Evolutionary conservation across 1,140 invertebrate species (phyloP), one percentile per base, ranked within the genome.

Genomic region (Bombyx mandarina): DNA sequence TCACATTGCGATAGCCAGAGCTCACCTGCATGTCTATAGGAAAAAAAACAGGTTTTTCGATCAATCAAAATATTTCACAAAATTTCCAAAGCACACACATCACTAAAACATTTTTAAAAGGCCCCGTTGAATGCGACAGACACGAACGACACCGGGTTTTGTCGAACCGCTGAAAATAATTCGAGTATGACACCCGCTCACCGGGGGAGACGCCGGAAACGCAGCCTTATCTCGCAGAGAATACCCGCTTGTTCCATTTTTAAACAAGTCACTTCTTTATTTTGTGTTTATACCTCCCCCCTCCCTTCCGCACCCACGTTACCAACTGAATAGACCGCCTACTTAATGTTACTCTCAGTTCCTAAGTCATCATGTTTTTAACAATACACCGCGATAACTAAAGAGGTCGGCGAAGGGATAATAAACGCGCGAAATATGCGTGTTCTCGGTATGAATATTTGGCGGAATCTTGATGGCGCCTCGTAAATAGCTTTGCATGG

Each of bases 181-280:
- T 85, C 78, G 71, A 60, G 52, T 48, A 63, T 66, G 61, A 66
- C 65, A 56, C 57, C 56, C n/a, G 50, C 60, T 51, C 43, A 44
- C 62, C 67, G 66, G 63, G 75, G 75, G 69, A 67, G 65, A 69
- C 75, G 73, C 60, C 82, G 84, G 84, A 87, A 87, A 83, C 80
- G 74, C 79, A 75, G 78, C 76, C 84, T 87, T 87, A 87, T 87
- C 84, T 82, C 63, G 58, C 65, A 56, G 66, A 56, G 71, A 82
- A 86, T 83, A 82, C 79, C 77, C 76, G 78, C 79, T 87, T 85
- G 82, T 85, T 85, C 81, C 78, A 80, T 85, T 87, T 86, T 87
- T 86, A 87, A 87, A 87, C 80, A 86, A 86, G 72, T 85, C 82
- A 62, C 77, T 79, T 83, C 76, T 85, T 82, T 86, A 82, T 83